Conservation (phyloP, 2,888 invertebrate species). For the Thumatha senex region DNA sequence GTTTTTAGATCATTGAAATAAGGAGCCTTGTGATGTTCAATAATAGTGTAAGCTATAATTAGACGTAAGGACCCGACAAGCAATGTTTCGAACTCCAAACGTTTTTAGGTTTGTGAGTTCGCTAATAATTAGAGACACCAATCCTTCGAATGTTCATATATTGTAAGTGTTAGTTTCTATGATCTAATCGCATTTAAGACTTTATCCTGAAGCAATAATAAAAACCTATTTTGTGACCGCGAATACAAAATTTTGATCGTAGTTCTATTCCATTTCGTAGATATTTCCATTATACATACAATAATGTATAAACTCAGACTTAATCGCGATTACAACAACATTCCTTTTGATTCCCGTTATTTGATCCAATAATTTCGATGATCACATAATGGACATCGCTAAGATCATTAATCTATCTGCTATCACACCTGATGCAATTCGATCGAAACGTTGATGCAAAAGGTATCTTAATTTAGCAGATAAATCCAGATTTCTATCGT, state of each 20-base stretch:
- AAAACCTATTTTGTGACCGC: neutral
- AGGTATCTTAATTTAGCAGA: too few species aligned
- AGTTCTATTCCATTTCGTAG: neutral
- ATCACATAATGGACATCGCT: too few species aligned
- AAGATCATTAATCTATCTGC: too few species aligned
- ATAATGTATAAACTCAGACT: too few species aligned
- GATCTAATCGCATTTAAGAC: slow-evolving; percentile 39
- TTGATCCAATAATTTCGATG: too few species aligned
- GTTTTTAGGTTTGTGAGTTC: slow-evolving; percentile 16
- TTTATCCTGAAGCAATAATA: slow-evolving; percentile 11
- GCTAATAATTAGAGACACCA: slow-evolving; percentile 27
- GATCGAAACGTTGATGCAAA: too few species aligned
- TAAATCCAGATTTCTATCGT: too few species aligned
- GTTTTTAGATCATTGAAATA: slow-evolving; percentile 41
- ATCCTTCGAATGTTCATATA: slow-evolving; percentile 12
- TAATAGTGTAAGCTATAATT: slow-evolving; percentile 31
- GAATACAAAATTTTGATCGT: too few species aligned
- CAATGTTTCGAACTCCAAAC: slow-evolving; percentile 25
- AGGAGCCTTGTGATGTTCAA: slow-evolving; percentile 39
- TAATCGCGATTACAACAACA: too few species aligned
- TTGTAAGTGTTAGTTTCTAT: slow-evolving; percentile 28
- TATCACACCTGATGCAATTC: too few species aligned
- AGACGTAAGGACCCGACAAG: slow-evolving; percentile 26
- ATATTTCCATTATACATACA: too few species aligned
- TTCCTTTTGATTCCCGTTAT: too few species aligned